Conservation (phyloP, 2,888 invertebrate species). For the Oligia latruncula region DNA sequence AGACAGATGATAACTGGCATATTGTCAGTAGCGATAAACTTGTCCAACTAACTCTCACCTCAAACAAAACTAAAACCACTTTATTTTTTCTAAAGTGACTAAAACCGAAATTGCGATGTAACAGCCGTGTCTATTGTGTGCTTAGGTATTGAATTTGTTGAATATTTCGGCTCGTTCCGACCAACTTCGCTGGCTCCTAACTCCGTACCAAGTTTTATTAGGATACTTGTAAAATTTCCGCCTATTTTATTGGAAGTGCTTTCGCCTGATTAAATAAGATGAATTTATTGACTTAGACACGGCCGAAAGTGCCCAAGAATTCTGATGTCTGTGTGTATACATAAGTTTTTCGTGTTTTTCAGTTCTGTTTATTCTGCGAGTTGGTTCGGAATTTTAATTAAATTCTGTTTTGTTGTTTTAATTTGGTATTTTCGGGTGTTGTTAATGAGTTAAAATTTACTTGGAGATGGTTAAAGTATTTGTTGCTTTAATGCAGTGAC, state of each 20-base stretch:
- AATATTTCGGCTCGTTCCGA: conserved; percentile 79
- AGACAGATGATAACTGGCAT: background rate
- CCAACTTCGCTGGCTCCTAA: conserved; percentile 79
- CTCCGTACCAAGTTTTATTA: conserved; percentile 87
- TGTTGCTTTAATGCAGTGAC: conserved; percentile 22
- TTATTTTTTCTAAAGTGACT: conserved; percentile 35
- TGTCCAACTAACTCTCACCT: conserved; percentile 16
- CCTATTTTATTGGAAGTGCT: conserved; percentile 85
- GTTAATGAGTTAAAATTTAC: conserved; percentile 46
- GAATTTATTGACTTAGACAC: conserved; percentile 86
- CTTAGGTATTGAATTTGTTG: conserved; percentile 82
- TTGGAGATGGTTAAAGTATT: conserved; percentile 24
- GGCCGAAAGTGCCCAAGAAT: conserved; percentile 73
- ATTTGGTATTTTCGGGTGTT: conserved; percentile 52
- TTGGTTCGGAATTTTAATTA: conserved; percentile 59
- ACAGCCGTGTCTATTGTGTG: conserved; percentile 55
- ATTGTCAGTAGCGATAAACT: background rate
- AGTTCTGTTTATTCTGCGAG: conserved; percentile 48
- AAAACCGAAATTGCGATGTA: conserved; percentile 35
- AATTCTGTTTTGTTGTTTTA: conserved; percentile 57
- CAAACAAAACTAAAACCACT: conserved; percentile 11
- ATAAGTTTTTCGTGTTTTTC: conserved; percentile 63
- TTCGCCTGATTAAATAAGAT: conserved; percentile 89
- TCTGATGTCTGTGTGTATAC: conserved; percentile 66
- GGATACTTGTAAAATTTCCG: conserved; percentile 90